These are phyloP conservation scores for Chelon labrosus DNA, from an alignment of 2,797 vertebrate species.

Conservation along the genomic window DNA sequence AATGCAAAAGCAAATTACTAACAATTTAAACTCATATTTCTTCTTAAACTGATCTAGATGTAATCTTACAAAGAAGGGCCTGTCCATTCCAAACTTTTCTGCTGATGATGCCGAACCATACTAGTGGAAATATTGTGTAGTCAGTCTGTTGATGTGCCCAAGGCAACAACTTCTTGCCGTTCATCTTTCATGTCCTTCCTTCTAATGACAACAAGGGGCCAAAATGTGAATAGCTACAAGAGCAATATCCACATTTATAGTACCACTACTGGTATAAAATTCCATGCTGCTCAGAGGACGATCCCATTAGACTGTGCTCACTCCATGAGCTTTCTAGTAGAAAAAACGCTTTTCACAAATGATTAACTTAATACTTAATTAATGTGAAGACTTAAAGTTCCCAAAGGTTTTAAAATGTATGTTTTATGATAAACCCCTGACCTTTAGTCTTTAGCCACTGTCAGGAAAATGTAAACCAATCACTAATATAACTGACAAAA, in stretches of 20 bases:
- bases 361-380: not conserved
- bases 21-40: not conserved
- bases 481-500: no score
- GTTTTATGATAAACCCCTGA: not conserved
- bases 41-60: not conserved
- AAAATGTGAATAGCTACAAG: not conserved
- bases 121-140: not conserved
- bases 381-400: no score
- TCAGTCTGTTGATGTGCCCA: not conserved
- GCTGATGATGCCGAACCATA: not conserved
- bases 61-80: not conserved
- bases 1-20: not conserved
- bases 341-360: not conserved
- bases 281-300: not conserved
- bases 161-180: not conserved
- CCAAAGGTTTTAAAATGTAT: not conserved
- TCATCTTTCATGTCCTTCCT: not conserved
- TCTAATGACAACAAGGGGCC: not conserved
- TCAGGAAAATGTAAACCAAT: no score
- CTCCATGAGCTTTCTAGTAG: not conserved
- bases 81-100: no score
- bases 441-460: not conserved
- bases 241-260: not conserved
- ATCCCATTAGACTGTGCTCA: not conserved
- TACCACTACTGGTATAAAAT: not conserved